These are phyloP conservation scores for Pycnonotus jocosus DNA, from an alignment of 2,113 vertebrate genomes.

Conservation along the genomic window DNA sequence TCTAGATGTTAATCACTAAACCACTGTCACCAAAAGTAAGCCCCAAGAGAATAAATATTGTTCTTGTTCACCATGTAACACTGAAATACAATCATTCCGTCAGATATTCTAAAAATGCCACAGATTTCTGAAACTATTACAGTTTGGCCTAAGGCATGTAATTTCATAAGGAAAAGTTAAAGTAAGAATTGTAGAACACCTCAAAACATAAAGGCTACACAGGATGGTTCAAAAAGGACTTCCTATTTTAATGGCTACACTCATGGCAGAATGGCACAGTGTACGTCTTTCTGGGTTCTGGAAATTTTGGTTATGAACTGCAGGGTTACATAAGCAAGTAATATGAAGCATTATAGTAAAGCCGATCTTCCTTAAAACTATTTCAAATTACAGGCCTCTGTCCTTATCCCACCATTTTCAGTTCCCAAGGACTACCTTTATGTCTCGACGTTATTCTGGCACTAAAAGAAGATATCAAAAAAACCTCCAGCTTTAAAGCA, in stretches of 20 bases:
- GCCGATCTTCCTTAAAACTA: neutral
- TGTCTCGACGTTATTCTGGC: neutral
- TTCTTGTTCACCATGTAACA: neutral
- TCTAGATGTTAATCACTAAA: neutral
- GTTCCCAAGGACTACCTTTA: neutral
- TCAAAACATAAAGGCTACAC: neutral
- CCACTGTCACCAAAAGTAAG: neutral
- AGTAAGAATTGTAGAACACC: neutral
- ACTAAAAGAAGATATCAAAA: neutral
- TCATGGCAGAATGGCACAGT: fast-evolving
- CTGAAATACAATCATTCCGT: neutral
- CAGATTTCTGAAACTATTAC: neutral
- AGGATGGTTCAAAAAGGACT: neutral
- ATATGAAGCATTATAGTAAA: neutral
- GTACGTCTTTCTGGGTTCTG: fast-evolving
- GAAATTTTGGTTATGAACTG: neutral
- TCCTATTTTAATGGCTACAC: neutral
- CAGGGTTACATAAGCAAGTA: neutral
- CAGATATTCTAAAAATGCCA: neutral
- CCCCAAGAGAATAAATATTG: neutral
- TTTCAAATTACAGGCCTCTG: neutral
- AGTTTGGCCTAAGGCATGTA: neutral
- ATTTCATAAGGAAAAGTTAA: neutral
- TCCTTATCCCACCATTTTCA: neutral
- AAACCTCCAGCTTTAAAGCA: neutral